Evolutionary conservation across 2,888 invertebrate genomes (phyloP).

Genomic region (Isoperla grammatica): DNA sequence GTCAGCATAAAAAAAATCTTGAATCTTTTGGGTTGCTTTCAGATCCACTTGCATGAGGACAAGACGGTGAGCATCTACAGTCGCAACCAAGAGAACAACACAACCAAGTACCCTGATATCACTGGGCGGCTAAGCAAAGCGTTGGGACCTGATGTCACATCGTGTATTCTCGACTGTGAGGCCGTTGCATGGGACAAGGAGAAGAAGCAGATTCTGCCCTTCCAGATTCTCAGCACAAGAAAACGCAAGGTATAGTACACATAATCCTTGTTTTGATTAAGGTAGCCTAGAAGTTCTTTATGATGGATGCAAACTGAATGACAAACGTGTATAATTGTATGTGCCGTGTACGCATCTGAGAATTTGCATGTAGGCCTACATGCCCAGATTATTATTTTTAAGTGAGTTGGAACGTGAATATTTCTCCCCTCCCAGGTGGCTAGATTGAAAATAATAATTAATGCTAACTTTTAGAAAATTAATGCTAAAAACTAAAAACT

Average conservation of each 20-base stretch:
- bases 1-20: too few relatives aligned
- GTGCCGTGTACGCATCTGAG: too few relatives aligned
- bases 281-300: too few relatives aligned
- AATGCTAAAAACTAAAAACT: too few relatives aligned
- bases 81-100: conserved; percentile 93
- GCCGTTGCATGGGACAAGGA: conserved; percentile 94
- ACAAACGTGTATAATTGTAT: too few relatives aligned
- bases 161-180: conserved; percentile 93
- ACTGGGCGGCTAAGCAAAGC: conserved; percentile 62
- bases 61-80: conserved; percentile 80
- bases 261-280: neutral
- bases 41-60: conserved; percentile 68
- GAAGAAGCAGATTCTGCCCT: conserved; percentile 86
- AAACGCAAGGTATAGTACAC: conserved; percentile 74
- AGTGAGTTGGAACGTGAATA: too few relatives aligned
- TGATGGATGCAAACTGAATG: too few relatives aligned
- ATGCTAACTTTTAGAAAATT: too few relatives aligned
- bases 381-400: too few relatives aligned
- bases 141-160: conserved; percentile 53
- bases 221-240: conserved; percentile 90
- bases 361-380: too few relatives aligned
- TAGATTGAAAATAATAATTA: too few relatives aligned
- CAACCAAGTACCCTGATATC: conserved; percentile 93
- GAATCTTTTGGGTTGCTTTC: conserved; percentile 18
- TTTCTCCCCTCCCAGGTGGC: too few relatives aligned